These are phyloP conservation scores for Platalea minor DNA, from an alignment of 2,797 vertebrate genomes.

Conservation along the genomic window DNA sequence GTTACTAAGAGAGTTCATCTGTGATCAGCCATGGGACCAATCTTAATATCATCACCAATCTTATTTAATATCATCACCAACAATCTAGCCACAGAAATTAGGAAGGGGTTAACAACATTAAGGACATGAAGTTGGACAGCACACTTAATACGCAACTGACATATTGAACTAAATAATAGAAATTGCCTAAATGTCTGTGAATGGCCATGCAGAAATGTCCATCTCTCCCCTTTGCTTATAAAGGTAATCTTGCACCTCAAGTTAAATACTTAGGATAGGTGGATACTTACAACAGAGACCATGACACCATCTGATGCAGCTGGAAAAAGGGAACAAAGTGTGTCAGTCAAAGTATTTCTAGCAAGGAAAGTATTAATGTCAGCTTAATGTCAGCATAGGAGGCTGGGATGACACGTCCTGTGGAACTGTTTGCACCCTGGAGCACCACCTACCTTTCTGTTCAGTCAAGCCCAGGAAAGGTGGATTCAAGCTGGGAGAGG, in stretches of 20 bases:
- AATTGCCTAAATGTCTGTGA: background rate
- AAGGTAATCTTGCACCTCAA: background rate
- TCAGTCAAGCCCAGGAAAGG: background rate
- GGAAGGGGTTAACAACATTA: background rate
- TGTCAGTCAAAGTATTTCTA: background rate
- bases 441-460: background rate
- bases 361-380: background rate
- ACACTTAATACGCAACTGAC: background rate
- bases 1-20: background rate
- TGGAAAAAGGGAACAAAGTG: background rate
- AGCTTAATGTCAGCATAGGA: background rate
- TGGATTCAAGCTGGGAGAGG: background rate
- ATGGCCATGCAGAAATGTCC: background rate
- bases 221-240: background rate
- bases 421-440: background rate
- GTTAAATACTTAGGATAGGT: background rate
- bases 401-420: background rate
- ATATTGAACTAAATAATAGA: background rate
- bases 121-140: background rate
- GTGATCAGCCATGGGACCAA: background rate
- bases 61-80: background rate
- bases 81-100: background rate
- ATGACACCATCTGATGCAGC: rapidly evolving
- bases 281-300: background rate
- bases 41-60: background rate